Conservation (phyloP, 2,888 invertebrate species). For the Theodoxus fluviatilis region DNA sequence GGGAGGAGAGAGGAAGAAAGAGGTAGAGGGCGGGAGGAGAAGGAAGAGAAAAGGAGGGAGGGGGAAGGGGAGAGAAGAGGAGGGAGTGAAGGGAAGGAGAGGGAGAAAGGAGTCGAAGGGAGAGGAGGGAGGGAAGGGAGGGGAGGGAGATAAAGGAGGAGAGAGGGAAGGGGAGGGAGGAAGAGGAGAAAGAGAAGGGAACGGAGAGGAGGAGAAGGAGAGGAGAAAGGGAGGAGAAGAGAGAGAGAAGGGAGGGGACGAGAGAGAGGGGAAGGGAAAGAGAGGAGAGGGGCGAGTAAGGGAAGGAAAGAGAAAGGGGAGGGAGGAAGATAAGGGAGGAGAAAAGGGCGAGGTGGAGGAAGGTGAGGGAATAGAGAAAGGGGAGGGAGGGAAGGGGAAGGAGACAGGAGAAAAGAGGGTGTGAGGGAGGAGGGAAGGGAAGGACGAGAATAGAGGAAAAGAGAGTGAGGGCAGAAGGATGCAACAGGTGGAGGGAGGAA, state of each 20-base stretch:
- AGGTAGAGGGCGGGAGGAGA: background rate
- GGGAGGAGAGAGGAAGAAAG: background rate
- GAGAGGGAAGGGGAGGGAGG: background rate
- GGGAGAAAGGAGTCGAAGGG: background rate
- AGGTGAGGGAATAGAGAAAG: background rate
- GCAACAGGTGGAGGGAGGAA: background rate
- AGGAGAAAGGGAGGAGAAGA: background rate
- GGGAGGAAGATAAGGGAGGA: background rate
- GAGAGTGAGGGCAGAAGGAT: background rate
- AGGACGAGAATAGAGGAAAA: background rate
- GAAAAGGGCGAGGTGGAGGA: background rate
- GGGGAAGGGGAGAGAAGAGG: background rate
- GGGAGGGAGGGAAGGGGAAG: background rate
- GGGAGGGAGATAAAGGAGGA: background rate
- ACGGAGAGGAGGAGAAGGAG: background rate
- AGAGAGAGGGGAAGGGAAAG: background rate
- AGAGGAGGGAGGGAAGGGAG: background rate
- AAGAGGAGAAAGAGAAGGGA: background rate
- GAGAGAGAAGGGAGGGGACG: background rate
- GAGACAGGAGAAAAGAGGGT: background rate
- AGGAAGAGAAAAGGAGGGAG: background rate
- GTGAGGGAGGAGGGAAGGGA: background rate
- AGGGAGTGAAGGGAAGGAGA: background rate
- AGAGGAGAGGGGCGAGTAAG: background rate
- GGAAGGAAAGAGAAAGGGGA: background rate